phyloP scores from a whole-genome alignment of 2,888 invertebrate genomes.

The Sarcophaga caerulescens region DNA sequence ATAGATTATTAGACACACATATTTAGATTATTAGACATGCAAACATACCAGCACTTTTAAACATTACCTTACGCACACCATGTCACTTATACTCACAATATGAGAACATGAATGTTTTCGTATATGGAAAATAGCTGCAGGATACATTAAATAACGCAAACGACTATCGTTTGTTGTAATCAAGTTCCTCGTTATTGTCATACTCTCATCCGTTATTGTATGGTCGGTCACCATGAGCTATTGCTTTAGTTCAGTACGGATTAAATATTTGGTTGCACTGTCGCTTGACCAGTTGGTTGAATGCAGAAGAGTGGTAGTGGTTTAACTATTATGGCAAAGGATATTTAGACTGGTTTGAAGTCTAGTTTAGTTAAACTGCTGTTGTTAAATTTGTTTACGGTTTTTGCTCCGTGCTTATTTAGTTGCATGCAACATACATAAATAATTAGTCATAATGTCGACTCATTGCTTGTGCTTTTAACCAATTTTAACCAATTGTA shows the following conservation, averaged over 20 bases:
- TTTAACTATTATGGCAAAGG: background rate
- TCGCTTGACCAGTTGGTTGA: slow-evolving; percentile 26
- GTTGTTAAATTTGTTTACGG: slow-evolving; percentile 8
- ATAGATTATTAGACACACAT: background rate
- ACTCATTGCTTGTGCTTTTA: background rate
- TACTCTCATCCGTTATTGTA: slow-evolving; percentile 22
- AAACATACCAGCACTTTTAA: background rate
- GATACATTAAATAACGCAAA: slow-evolving; percentile 64
- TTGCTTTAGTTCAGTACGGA: slow-evolving; percentile 30
- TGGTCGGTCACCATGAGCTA: background rate
- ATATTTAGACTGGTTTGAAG: background rate
- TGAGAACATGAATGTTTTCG: background rate
- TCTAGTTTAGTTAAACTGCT: background rate
- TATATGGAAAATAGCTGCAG: slow-evolving; percentile 50
- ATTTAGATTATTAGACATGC: background rate
- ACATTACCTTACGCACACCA: background rate
- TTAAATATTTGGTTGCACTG: slow-evolving; percentile 27
- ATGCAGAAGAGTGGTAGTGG: slow-evolving; percentile 5
- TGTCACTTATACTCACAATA: background rate
- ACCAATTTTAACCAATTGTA: background rate
- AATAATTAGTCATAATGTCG: slow-evolving; percentile 63
- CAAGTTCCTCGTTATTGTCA: slow-evolving; percentile 52
- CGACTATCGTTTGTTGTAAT: slow-evolving; percentile 60
- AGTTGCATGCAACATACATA: slow-evolving; percentile 50
- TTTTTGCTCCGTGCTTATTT: slow-evolving; percentile 40